A percentile compares a stretch with the other conserved stretches of the same genome.
These are phyloP conservation scores for Cyrtodaria siliqua DNA, from an alignment of 2,888 invertebrate genomes.

Conservation along the genomic window DNA sequence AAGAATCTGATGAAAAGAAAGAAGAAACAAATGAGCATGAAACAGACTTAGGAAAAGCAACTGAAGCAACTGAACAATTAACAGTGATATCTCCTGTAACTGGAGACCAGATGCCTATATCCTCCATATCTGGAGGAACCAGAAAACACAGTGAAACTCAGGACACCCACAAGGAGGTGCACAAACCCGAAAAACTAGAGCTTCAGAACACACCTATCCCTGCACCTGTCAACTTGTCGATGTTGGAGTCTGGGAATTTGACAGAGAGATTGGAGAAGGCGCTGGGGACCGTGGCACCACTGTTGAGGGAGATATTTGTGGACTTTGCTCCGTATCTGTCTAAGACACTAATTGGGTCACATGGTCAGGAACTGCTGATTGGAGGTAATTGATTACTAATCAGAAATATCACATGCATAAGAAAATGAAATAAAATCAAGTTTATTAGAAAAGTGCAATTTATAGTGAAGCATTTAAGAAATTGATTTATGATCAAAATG, in stretches of 20 bases:
- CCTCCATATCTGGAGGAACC: slow-evolving; percentile 57
- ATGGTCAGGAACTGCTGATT: slow-evolving; percentile 99
- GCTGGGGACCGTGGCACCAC: slow-evolving; percentile 97
- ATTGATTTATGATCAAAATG: no score
- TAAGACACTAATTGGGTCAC: slow-evolving; percentile 98
- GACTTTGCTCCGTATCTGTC: slow-evolving; percentile 99
- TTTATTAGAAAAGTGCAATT: no score
- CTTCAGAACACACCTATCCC: slow-evolving; percentile 73
- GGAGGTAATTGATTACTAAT: no score
- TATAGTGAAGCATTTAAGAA: no score
- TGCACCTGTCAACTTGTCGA: slow-evolving; percentile 75
- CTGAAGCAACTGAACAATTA: neutral
- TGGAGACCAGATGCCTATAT: slow-evolving; percentile 53
- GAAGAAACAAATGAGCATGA: slow-evolving; percentile 22
- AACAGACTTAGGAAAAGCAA: neutral
- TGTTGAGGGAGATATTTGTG: slow-evolving; percentile 99
- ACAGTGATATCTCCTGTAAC: slow-evolving; percentile 30
- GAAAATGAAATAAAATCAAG: no score
- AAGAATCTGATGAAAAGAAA: slow-evolving; percentile 18
- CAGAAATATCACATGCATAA: no score
- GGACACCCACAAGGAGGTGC: slow-evolving; percentile 19
- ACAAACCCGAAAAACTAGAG: slow-evolving; percentile 75
- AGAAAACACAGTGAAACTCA: slow-evolving; percentile 43
- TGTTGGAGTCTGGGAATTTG: slow-evolving; percentile 88
- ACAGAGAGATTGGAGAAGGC: slow-evolving; percentile 99